phyloP scores from a whole-genome alignment of 2,888 invertebrate genomes.

The Dynastes hyllus region DNA sequence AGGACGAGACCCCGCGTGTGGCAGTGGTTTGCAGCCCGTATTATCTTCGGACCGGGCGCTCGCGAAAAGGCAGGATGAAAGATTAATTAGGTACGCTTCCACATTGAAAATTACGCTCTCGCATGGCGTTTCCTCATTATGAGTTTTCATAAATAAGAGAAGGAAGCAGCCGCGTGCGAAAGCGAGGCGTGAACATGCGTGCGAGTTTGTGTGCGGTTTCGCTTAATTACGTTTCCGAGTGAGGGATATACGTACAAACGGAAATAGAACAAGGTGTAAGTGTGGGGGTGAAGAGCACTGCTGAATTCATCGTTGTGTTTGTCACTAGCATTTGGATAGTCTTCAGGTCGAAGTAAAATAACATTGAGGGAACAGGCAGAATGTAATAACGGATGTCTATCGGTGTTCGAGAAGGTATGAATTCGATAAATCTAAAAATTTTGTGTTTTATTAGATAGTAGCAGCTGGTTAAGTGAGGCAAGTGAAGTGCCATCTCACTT shows the following conservation, averaged over 20 bases:
- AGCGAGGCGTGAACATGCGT: conserved; percentile 9
- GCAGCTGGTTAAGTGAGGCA: too few relatives aligned
- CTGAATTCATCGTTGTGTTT: too few relatives aligned
- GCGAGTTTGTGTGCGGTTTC: neutral
- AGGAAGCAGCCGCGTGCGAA: conserved; percentile 5
- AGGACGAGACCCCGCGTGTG: neutral
- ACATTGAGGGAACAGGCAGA: too few relatives aligned
- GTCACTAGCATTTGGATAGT: too few relatives aligned
- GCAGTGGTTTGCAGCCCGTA: neutral
- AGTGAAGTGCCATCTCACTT: too few relatives aligned
- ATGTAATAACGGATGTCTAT: too few relatives aligned
- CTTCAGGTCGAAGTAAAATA: too few relatives aligned
- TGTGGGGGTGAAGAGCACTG: too few relatives aligned
- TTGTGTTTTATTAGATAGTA: too few relatives aligned
- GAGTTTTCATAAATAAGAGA: conserved; percentile 40
- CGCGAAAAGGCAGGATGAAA: conserved; percentile 15
- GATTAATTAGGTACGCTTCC: conserved; percentile 20
- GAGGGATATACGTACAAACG: neutral
- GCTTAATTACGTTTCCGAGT: conserved; percentile 10
- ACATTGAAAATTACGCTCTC: conserved; percentile 33
- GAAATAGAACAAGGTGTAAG: too few relatives aligned
- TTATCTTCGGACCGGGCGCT: conserved; percentile 13
- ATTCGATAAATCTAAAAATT: too few relatives aligned
- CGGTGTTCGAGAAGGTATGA: too few relatives aligned
- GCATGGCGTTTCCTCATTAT: conserved; percentile 26